These are phyloP conservation scores for Alces alces DNA, from an alignment of 2,113 vertebrate species.

Conservation along the genomic window DNA sequence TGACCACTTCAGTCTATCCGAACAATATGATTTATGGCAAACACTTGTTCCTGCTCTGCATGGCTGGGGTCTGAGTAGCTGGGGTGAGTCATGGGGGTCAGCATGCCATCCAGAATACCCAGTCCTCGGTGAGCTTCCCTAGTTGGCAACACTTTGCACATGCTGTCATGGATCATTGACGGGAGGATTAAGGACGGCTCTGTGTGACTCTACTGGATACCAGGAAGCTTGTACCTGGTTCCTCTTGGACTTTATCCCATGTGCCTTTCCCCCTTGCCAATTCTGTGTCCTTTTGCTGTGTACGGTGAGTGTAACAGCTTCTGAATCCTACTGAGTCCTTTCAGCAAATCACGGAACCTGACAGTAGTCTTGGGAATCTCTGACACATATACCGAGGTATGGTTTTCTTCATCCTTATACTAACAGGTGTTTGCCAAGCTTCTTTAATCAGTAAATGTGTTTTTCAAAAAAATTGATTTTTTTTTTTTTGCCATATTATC, in stretches of 20 bases:
- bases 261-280: background rate
- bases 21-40: background rate
- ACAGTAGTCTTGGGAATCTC: background rate
- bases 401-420: background rate
- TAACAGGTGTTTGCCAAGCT: background rate
- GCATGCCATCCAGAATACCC: background rate
- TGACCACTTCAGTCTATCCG: background rate
- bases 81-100: background rate
- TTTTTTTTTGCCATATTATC: background rate
- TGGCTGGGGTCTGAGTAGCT: background rate
- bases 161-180: background rate
- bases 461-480: background rate
- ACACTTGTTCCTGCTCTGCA: background rate
- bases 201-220: background rate
- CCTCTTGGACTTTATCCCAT: background rate
- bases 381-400: background rate
- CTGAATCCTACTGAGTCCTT: background rate
- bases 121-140: background rate
- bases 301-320: background rate
- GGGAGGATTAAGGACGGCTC: background rate
- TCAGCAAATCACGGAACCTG: background rate
- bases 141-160: background rate
- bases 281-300: background rate
- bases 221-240: background rate
- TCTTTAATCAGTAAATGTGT: background rate